A percentile compares a stretch with the other conserved stretches of the same genome.
Conservation (phyloP, 1,140 invertebrate genomes). For the Hylyphantes graminicola region DNA sequence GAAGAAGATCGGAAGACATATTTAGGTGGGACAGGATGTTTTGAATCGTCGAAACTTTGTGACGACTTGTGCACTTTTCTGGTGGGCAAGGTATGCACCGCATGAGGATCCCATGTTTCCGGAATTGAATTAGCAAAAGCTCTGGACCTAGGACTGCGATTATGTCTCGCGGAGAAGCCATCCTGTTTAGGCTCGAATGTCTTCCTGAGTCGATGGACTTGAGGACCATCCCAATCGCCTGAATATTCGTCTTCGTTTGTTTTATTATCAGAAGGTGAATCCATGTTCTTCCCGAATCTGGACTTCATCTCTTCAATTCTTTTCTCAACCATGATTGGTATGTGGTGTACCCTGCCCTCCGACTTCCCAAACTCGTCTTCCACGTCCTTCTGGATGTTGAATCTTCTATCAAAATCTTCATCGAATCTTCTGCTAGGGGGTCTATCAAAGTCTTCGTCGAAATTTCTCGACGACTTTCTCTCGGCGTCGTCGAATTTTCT, state of each 20-base stretch:
- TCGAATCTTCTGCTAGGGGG: slow-evolving; percentile 31
- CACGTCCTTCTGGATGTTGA: not conserved
- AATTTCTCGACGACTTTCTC: too few species aligned
- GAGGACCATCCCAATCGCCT: slow-evolving; percentile 35
- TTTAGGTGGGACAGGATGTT: slow-evolving; percentile 35
- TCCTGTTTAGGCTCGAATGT: slow-evolving; percentile 29
- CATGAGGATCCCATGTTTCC: slow-evolving; percentile 41
- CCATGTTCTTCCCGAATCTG: slow-evolving; percentile 18
- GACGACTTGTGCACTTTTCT: slow-evolving; percentile 40
- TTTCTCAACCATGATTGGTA: slow-evolving; percentile 50
- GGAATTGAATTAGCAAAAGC: not conserved
- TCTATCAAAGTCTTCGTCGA: not conserved
- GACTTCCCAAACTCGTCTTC: slow-evolving; percentile 31
- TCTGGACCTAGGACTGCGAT: not conserved
- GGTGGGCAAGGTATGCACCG: slow-evolving; percentile 31
- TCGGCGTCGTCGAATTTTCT: slow-evolving; percentile 2
- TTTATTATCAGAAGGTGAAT: not conserved
- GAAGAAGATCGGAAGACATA: slow-evolving; percentile 45
- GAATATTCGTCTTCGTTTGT: slow-evolving; percentile 10
- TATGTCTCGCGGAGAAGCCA: not conserved
- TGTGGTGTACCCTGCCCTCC: slow-evolving; percentile 46
- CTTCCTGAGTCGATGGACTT: slow-evolving; percentile 42
- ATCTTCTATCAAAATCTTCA: slow-evolving; percentile 33
- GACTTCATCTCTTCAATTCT: slow-evolving; percentile 46
- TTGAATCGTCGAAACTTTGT: slow-evolving; percentile 35